Conservation (phyloP, 2,797 vertebrate genomes). For the Sebastolobus alascanus region DNA sequence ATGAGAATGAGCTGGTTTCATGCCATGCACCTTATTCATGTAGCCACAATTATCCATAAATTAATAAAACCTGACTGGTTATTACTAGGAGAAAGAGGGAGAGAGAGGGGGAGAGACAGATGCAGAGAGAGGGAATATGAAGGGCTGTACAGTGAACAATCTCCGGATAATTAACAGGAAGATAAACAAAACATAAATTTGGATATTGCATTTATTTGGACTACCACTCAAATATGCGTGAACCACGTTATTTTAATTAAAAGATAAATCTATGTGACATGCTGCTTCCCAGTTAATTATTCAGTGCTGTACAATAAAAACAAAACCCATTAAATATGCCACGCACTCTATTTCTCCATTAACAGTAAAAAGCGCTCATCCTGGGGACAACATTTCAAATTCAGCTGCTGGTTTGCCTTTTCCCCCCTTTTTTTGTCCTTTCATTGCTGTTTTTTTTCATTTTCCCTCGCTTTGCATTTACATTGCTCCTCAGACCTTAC, state of each 20-base stretch:
- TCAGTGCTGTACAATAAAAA: constrained; percentile 99
- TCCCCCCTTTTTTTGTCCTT: constrained; percentile 44
- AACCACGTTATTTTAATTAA: constrained; percentile 99
- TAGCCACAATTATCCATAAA: constrained; percentile 86
- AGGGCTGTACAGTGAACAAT: constrained; percentile 96
- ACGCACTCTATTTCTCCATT: constrained; percentile 99
- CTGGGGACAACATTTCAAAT: constrained; percentile 97
- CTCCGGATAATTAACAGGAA: constrained; percentile 99
- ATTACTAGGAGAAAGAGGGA: constrained; percentile 84
- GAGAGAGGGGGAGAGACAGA: constrained; percentile 57
- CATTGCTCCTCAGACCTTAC: constrained; percentile 42
- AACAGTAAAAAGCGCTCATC: constrained; percentile 98
- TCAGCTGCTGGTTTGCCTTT: constrained; percentile 63
- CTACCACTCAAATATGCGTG: constrained; percentile 99
- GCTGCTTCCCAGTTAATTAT: constrained; percentile 99
- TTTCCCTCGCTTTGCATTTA: constrained; percentile 45
- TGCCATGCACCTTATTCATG: constrained; percentile 80
- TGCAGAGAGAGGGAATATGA: constrained; percentile 83
- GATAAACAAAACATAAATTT: constrained; percentile 99
- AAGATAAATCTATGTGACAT: constrained; percentile 99
- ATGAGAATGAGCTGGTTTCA: constrained; percentile 75
- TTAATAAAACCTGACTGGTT: constrained; percentile 92
- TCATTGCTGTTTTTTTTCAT: constrained; percentile 30
- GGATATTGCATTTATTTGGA: constrained; percentile 99
- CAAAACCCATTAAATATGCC: constrained; percentile 99